Percentiles rank a stretch among this genome's conserved stretches.
Conservation (phyloP, 2,113 vertebrate genomes). For the Hucho hucho region DNA sequence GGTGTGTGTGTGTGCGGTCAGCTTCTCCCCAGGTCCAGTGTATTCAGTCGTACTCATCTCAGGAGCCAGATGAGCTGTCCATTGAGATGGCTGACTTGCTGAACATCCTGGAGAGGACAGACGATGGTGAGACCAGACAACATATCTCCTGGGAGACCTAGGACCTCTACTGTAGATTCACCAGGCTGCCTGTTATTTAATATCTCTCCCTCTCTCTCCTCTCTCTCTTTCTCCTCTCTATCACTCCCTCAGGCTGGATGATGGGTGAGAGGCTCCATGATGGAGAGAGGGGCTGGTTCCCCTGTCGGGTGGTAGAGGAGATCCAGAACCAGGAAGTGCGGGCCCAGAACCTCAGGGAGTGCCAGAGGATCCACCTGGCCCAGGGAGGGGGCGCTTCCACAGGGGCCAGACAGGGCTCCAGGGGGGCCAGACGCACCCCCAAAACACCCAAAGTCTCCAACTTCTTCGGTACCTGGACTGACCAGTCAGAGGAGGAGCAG, state of each 20-base stretch:
- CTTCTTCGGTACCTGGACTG: slow-evolving; percentile 42
- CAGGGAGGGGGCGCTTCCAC: slow-evolving; percentile 71
- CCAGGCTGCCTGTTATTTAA: background rate
- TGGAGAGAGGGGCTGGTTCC: slow-evolving; percentile 96
- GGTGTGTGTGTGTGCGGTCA: slow-evolving; percentile 36
- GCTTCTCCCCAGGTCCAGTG: slow-evolving; percentile 97
- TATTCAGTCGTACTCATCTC: slow-evolving; percentile 89
- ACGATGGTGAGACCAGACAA: slow-evolving; percentile 77
- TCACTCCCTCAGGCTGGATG: slow-evolving; percentile 83
- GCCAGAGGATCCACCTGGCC: slow-evolving; percentile 87
- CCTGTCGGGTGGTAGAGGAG: slow-evolving; percentile 86
- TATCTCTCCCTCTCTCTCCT: too few species aligned
- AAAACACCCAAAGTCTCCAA: slow-evolving; percentile 42
- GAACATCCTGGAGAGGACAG: slow-evolving; percentile 89
- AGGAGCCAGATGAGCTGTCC: slow-evolving; percentile 92
- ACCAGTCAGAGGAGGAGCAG: slow-evolving; percentile 39
- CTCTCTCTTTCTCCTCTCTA: background rate
- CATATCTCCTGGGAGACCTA: background rate
- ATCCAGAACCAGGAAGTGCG: slow-evolving; percentile 91
- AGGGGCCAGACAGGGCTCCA: slow-evolving; percentile 37
- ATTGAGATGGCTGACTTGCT: slow-evolving; percentile 92
- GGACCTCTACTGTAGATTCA: background rate
- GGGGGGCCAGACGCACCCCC: slow-evolving; percentile 50
- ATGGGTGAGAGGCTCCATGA: slow-evolving; percentile 93
- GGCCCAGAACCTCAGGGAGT: slow-evolving; percentile 92